Conservation (phyloP, 2,797 vertebrate species). For the Acrocephalus scirpaceus region DNA sequence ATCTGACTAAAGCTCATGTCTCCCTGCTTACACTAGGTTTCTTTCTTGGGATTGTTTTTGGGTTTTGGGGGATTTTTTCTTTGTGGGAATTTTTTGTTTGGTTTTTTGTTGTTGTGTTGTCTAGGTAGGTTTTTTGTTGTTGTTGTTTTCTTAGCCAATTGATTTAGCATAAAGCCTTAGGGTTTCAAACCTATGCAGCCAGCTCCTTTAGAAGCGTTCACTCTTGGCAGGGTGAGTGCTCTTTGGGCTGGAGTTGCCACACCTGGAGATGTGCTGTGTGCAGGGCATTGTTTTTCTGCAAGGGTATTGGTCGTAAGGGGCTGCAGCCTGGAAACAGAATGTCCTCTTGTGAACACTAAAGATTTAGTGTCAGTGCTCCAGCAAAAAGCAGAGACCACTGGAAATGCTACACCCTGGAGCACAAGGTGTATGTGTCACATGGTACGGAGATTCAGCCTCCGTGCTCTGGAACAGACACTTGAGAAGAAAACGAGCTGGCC, state of each 20-base stretch:
- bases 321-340: not conserved
- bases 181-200: not conserved
- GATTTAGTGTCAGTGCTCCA: not conserved
- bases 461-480: not conserved
- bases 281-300: not conserved
- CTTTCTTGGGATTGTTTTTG: not conserved
- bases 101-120: not conserved
- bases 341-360: not conserved
- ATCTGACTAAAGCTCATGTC: not conserved
- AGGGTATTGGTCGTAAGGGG: not conserved
- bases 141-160: not conserved
- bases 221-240: not conserved
- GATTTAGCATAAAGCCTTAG: not conserved
- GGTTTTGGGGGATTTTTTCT: not conserved
- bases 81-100: not conserved
- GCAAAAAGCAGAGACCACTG: not conserved
- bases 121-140: not conserved
- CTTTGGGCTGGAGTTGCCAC: not conserved
- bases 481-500: fast-evolving
- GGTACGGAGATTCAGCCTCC: fast-evolving
- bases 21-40: not conserved
- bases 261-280: not conserved
- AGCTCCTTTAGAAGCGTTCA: fast-evolving
- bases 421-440: fast-evolving
- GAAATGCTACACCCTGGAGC: not conserved